Conservation (phyloP, 1,140 invertebrate genomes). For the Acromyrmex echinatior region DNA sequence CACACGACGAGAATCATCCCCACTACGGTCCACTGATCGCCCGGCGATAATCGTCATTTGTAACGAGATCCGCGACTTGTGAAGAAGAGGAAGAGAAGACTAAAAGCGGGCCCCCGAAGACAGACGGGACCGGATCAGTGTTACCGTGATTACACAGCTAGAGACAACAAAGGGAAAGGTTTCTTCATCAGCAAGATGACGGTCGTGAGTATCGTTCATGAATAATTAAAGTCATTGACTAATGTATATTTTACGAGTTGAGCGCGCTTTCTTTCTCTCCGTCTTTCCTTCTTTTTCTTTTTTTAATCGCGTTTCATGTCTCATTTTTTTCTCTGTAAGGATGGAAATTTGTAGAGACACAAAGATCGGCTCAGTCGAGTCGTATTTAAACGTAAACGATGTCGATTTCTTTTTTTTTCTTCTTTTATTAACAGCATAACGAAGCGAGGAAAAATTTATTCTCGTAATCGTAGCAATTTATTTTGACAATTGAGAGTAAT, state of each 20-base stretch:
- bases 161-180: neutral
- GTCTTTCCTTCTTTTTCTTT: neutral
- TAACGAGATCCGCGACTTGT: conserved; percentile 65
- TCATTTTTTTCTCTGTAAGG: neutral
- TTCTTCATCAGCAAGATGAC: conserved; percentile 28
- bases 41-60: neutral
- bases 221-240: neutral
- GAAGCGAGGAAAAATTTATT: neutral
- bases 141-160: neutral
- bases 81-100: conserved; percentile 26
- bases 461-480: neutral
- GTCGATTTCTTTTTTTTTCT: neutral
- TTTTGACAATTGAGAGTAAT: neutral
- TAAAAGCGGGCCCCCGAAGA: neutral
- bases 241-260: neutral
- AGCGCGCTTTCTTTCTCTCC: too few relatives aligned
- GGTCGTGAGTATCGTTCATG: conserved; percentile 56
- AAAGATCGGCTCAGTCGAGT: neutral
- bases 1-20: neutral
- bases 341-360: neutral
- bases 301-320: neutral
- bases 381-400: neutral
- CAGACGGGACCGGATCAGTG: neutral
- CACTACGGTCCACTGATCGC: neutral
- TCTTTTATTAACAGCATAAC: neutral